A percentile compares a stretch with the other conserved stretches of the same genome.
These are phyloP conservation scores for Cabera pusaria DNA, from an alignment of 2,888 invertebrate species.

Conservation along the genomic window DNA sequence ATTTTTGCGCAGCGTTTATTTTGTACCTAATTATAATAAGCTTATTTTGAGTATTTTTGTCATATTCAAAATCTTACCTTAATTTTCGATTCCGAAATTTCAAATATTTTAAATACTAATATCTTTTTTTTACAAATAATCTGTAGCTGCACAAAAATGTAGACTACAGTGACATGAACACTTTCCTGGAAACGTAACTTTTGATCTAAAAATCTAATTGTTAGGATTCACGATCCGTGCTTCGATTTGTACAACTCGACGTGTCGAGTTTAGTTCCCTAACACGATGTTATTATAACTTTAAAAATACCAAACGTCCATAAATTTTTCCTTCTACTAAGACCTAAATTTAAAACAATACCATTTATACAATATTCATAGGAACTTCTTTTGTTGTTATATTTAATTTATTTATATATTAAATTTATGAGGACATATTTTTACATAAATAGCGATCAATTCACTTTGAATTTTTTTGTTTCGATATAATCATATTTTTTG, in stretches of 20 bases:
- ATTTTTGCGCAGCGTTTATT: conserved; percentile 45
- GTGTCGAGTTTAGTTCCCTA: conserved; percentile 63
- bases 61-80: conserved; percentile 53
- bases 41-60: conserved; percentile 40
- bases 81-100: conserved; percentile 50
- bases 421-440: conserved; percentile 78
- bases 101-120: conserved; percentile 45
- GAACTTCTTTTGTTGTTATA: conserved; percentile 83
- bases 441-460: conserved; percentile 83
- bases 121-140: conserved; percentile 40
- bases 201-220: conserved; percentile 77
- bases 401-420: conserved; percentile 82
- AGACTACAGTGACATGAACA: conserved; percentile 62
- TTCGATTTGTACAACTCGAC: conserved; percentile 74
- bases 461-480: conserved; percentile 68
- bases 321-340: conserved; percentile 81
- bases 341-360: conserved; percentile 83
- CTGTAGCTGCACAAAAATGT: conserved; percentile 47
- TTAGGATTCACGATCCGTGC: conserved; percentile 82
- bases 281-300: conserved; percentile 75
- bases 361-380: conserved; percentile 83
- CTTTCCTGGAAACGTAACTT: conserved; percentile 81
- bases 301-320: conserved; percentile 82
- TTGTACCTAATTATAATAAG: conserved; percentile 39
- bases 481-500: conserved; percentile 49